These are phyloP conservation scores for Enteromius argenteus DNA, from an alignment of 2,797 vertebrate species.

Conservation along the genomic window DNA sequence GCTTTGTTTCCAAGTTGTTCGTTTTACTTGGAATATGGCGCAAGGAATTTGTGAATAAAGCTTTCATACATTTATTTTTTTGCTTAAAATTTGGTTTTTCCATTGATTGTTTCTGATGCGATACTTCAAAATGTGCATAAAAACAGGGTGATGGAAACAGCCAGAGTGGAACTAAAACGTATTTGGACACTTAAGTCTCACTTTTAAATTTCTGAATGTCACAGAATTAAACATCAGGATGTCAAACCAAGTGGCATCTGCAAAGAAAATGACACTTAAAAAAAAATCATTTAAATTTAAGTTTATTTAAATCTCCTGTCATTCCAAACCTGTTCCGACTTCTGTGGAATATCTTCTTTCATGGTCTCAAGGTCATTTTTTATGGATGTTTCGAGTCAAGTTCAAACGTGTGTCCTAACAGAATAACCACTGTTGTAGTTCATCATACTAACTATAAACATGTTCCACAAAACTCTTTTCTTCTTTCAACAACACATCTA, in stretches of 20 bases:
- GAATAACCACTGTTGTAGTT: not conserved
- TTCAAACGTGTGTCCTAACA: not conserved
- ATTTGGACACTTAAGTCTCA: not conserved
- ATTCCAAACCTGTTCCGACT: not conserved
- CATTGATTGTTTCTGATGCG: not conserved
- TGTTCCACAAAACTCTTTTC: not conserved
- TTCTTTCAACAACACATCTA: not conserved
- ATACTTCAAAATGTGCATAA: not conserved
- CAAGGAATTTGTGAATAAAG: not conserved
- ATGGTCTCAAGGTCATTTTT: not conserved
- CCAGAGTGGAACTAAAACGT: not conserved
- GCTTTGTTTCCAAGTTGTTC: not conserved
- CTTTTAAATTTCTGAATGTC: not conserved
- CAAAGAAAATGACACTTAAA: not conserved
- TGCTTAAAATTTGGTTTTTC: not conserved
- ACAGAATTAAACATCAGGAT: not conserved
- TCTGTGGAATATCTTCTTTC: constrained; percentile 3
- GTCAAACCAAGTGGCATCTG: not conserved
- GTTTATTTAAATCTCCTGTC: no score
- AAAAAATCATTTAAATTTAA: no score
- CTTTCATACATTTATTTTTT: not conserved
- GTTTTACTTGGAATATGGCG: not conserved
- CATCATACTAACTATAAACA: constrained; percentile 9
- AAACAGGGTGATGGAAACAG: not conserved
- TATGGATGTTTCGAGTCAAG: not conserved